Evolutionary conservation across 1,140 invertebrate species (phyloP), one percentile per base, ranked within the genome.

Genomic region (Solenopsis invicta): DNA sequence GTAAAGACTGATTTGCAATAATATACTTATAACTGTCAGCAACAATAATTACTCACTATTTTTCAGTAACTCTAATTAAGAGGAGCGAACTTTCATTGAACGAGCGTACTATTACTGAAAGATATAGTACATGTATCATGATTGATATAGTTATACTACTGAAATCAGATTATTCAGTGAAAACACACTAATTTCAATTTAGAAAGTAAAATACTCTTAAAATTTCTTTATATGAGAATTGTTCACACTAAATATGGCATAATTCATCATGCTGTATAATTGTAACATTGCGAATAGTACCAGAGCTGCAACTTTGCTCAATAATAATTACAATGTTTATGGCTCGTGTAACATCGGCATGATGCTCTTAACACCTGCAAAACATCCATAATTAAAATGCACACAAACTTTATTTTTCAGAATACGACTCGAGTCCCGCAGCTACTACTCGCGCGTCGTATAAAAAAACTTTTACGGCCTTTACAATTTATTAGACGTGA

Each of bases 401-500:
- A 50, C 18, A 52, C 18, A 24, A 24, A 66, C 16, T 52, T 66
- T 37, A 80, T 80, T 29, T 52, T 80, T 80, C 67, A 80, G 41
- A 80, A 67, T 61, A 18, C n/a, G 1, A 48, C 18, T 66, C 41
- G 48, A 66, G 29, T 24, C 13, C 48, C 8, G 62, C 8, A 6
- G 2, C 45, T 67, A 66, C 52, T n/a, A 24, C 59, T 34, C 62
- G 37, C 76, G 62, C n/a, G 12, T 52, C 45, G 48, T 54, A 41
- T 67, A 67, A 80, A 80, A 29, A 13, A 52, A 66, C 41, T 50
- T 77, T 78, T 78, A 78, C 62, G 13, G 61, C 45, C 24, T 12
- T 48, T 80, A 67, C 48, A 80, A 80, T 80, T 80, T 80, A 80
- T 80, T 80, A 41, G n/a, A 18, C n/a, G 29, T 34, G 48, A 52